phyloP scores from a whole-genome alignment of 2,888 invertebrate genomes.

The Villa cingulata region DNA sequence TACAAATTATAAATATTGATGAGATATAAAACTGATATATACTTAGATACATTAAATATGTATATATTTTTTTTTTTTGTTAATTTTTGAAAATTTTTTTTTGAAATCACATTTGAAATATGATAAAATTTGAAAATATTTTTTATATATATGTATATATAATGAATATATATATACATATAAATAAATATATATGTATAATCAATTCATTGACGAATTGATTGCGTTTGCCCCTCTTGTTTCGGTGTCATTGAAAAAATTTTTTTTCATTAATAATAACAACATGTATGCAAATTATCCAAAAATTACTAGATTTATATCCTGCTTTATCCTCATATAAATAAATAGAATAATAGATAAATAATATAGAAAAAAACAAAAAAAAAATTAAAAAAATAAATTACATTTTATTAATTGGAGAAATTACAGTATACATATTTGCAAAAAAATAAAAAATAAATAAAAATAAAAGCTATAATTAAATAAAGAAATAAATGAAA shows the following conservation, averaged over 20 bases:
- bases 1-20: too few species aligned
- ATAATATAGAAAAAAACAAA: too few species aligned
- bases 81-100: too few species aligned
- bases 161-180: too few species aligned
- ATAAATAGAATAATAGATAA: background rate
- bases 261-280: background rate
- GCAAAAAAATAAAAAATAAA: constrained; percentile 15
- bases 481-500: constrained; percentile 20
- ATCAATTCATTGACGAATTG: too few species aligned
- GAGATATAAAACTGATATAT: too few species aligned
- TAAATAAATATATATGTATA: too few species aligned
- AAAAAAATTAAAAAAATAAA: constrained; percentile 2
- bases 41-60: too few species aligned
- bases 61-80: too few species aligned
- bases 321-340: background rate
- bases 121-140: too few species aligned
- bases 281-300: background rate
- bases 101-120: too few species aligned
- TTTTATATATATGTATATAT: too few species aligned
- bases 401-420: background rate
- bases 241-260: constrained; percentile 12
- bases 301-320: background rate
- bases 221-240: constrained; percentile 17
- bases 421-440: constrained; percentile 12
- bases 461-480: constrained; percentile 13